These are phyloP conservation scores for Omphaloscelis lunosa DNA, from an alignment of 2,888 invertebrate species.

Conservation along the genomic window DNA sequence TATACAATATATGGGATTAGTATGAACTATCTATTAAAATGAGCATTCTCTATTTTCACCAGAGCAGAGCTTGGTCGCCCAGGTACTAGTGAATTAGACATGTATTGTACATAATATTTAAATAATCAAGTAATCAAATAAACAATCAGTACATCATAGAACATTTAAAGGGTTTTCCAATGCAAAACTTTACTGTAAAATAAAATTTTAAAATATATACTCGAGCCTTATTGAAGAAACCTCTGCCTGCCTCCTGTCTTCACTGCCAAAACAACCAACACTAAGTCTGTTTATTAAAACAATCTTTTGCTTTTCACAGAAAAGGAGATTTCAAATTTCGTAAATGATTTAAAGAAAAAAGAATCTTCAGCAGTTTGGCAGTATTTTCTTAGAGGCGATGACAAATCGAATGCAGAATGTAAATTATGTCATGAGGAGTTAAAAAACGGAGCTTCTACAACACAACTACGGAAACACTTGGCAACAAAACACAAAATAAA, in stretches of 20 bases:
- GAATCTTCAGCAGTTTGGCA: constrained; percentile 14
- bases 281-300: not conserved
- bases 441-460: not conserved
- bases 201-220: too few relatives aligned
- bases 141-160: too few relatives aligned
- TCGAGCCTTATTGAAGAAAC: too few relatives aligned
- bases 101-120: not conserved
- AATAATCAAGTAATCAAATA: too few relatives aligned
- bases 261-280: not conserved
- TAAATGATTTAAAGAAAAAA: constrained; percentile 13
- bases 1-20: too few relatives aligned
- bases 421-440: constrained; percentile 16
- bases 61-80: too few relatives aligned
- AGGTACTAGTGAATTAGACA: not conserved
- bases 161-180: too few relatives aligned
- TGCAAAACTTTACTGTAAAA: too few relatives aligned
- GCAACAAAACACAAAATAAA: constrained; percentile 14
- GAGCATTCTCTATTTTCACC: too few relatives aligned
- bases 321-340: not conserved
- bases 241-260: too few relatives aligned
- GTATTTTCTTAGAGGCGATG: not conserved
- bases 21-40: too few relatives aligned
- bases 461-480: constrained; percentile 7
- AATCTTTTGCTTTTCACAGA: constrained; percentile 6
- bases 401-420: constrained; percentile 7